Evolutionary conservation across 1,140 invertebrate species (phyloP).

Genomic region (Cepaea nemoralis): DNA sequence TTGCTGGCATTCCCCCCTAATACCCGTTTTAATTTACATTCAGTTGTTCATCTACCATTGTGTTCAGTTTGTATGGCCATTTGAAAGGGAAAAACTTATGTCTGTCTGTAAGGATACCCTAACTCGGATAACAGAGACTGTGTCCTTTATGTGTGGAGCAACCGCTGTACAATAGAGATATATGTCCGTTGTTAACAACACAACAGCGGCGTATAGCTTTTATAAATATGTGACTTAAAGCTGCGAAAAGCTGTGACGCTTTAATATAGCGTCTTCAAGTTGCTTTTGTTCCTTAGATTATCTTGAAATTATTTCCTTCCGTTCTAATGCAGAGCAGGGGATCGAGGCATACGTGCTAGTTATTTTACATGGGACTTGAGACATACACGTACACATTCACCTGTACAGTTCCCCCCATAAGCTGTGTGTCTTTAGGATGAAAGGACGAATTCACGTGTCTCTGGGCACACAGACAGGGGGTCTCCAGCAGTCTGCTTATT

Average conservation of each 20-base stretch:
- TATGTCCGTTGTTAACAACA: too few species aligned
- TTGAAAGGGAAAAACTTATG: too few species aligned
- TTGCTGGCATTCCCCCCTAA: too few species aligned
- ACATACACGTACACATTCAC: background rate
- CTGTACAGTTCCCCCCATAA: background rate
- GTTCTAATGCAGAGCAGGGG: background rate
- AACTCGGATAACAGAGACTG: too few species aligned
- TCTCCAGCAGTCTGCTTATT: background rate
- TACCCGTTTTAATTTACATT: too few species aligned
- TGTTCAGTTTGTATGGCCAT: too few species aligned
- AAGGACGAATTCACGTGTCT: background rate
- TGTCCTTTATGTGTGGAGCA: too few species aligned
- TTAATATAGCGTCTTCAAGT: background rate
- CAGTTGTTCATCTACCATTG: too few species aligned
- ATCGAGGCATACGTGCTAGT: background rate
- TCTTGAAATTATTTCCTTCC: background rate
- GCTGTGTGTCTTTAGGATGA: background rate
- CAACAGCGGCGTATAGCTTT: too few species aligned
- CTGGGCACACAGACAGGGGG: background rate
- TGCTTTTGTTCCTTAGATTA: background rate
- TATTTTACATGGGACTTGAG: too few species aligned
- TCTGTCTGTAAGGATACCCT: too few species aligned
- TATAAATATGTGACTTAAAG: background rate
- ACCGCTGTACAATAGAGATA: too few species aligned
- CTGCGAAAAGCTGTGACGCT: background rate